These are phyloP conservation scores for Hyles vespertilio DNA, from an alignment of 1,140 invertebrate genomes.

Conservation along the genomic window DNA sequence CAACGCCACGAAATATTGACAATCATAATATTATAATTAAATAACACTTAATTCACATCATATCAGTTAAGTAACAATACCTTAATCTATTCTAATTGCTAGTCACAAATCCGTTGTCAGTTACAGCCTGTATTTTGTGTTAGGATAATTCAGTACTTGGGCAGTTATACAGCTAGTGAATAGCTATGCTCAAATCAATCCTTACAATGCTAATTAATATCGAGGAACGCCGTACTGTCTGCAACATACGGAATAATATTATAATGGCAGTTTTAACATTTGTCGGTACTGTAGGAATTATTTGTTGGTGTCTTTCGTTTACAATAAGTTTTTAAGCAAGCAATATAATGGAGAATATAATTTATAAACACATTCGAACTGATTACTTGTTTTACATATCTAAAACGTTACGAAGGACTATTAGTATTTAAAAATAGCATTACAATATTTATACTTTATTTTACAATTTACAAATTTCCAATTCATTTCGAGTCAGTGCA, in stretches of 20 bases:
- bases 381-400: too few relatives aligned
- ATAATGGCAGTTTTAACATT: conserved; percentile 22
- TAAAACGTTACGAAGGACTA: too few relatives aligned
- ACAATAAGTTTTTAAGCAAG: too few relatives aligned
- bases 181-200: conserved; percentile 1
- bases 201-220: too few relatives aligned
- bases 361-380: too few relatives aligned
- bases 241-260: conserved; percentile 10
- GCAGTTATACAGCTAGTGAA: conserved; percentile 10
- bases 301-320: too few relatives aligned
- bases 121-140: conserved; percentile 61
- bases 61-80: conserved; percentile 56
- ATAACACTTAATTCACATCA: conserved; percentile 62
- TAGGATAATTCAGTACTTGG: conserved; percentile 42
- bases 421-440: too few relatives aligned
- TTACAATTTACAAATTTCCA: conserved; percentile 1
- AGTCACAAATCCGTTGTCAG: conserved; percentile 72
- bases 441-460: conserved; percentile 3
- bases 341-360: too few relatives aligned
- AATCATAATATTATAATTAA: conserved; percentile 58
- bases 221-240: too few relatives aligned
- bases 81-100: conserved; percentile 39
- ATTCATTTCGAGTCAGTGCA: too few relatives aligned
- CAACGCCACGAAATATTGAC: conserved; percentile 59
- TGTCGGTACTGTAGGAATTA: too few relatives aligned